Conservation (phyloP, 2,113 vertebrate species). For the Nesospiza acunhae region DNA sequence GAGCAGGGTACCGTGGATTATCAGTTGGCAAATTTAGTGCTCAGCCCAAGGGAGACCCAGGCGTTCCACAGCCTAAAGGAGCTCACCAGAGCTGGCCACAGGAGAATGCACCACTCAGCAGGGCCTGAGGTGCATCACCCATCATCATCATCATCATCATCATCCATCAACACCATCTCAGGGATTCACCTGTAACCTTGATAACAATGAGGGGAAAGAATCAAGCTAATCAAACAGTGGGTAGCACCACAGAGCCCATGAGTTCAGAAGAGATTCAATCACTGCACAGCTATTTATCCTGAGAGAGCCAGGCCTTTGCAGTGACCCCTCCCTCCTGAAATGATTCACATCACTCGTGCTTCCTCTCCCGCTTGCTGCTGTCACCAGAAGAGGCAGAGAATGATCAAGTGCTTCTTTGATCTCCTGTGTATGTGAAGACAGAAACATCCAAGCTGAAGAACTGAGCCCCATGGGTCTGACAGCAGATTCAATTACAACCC, state of each 20-base stretch:
- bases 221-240: not conserved
- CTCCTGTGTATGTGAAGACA: constrained; percentile 16
- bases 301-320: not conserved
- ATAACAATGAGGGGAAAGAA: not conserved
- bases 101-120: not conserved
- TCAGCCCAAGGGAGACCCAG: not conserved
- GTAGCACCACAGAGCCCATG: not conserved
- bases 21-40: rapidly evolving
- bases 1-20: not conserved
- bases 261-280: not conserved
- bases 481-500: constrained; percentile 63
- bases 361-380: not conserved
- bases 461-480: constrained; percentile 75
- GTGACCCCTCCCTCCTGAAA: not conserved
- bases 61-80: no score
- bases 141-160: no score
- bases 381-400: not conserved
- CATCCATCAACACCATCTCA: not conserved
- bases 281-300: not conserved
- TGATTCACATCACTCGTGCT: not conserved
- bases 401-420: constrained; percentile 1
- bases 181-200: not conserved
- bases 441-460: constrained; percentile 78
- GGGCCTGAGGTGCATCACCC: not conserved
- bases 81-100: not conserved